These are phyloP conservation scores for Pagrus major DNA, from an alignment of 2,113 vertebrate species.

Conservation along the genomic window DNA sequence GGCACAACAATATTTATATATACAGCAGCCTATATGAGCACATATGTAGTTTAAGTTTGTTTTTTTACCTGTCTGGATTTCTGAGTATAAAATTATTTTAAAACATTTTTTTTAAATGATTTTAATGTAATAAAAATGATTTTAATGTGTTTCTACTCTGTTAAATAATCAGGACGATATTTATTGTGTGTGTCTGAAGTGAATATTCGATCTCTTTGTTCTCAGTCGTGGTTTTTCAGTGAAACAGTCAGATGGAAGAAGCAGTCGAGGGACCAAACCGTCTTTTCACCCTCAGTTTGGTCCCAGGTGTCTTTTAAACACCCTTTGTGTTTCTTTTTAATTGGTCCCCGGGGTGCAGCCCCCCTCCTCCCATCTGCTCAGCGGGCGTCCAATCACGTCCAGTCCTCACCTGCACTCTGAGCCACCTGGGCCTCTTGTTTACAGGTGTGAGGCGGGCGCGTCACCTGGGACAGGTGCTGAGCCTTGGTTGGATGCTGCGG, in stretches of 20 bases:
- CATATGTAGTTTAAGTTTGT: too few relatives aligned
- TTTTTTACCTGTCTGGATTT: too few relatives aligned
- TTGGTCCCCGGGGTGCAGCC: conserved; percentile 63
- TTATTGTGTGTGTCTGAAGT: too few relatives aligned
- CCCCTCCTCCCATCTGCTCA: conserved; percentile 32
- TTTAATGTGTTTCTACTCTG: too few relatives aligned
- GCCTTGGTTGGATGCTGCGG: not conserved
- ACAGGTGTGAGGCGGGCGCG: conserved; percentile 48
- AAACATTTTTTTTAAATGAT: too few relatives aligned
- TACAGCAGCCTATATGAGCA: too few relatives aligned
- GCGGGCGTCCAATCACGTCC: conserved; percentile 62
- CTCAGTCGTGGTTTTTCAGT: not conserved
- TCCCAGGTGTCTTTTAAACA: conserved; percentile 53
- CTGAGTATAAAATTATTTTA: too few relatives aligned
- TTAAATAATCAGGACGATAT: too few relatives aligned
- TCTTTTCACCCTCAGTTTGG: not conserved
- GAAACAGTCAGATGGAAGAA: not conserved
- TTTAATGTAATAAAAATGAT: too few relatives aligned
- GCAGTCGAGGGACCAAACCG: not conserved
- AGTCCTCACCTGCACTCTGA: conserved; percentile 18
- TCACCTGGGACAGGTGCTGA: conserved; percentile 38
- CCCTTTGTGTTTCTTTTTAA: conserved; percentile 63
- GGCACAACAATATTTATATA: too few relatives aligned
- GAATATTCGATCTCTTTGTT: too few relatives aligned
- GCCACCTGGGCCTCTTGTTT: conserved; percentile 61